Conservation (phyloP, 2,113 vertebrate species). For the Recurvirostra avosetta region DNA sequence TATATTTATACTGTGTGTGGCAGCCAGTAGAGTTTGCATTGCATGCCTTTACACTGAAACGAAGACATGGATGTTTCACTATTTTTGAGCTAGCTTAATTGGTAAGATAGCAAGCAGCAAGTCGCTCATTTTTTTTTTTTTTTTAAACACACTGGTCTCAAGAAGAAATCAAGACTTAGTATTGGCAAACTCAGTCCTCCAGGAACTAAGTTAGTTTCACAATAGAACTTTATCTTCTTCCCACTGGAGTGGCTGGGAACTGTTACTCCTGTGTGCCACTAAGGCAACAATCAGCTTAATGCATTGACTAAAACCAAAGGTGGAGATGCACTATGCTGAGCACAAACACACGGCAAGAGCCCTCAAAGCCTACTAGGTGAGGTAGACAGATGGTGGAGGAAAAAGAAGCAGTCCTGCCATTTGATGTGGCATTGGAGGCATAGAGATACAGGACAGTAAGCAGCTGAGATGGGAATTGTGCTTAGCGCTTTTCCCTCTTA, state of each 20-base stretch:
- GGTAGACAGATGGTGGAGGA: neutral
- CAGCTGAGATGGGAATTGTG: neutral
- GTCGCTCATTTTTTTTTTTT: neutral
- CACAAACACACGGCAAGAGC: neutral
- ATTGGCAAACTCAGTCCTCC: neutral
- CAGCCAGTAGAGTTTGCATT: neutral
- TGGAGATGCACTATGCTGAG: neutral
- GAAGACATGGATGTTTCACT: rapidly evolving
- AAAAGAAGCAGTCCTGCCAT: neutral
- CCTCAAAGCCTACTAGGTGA: neutral
- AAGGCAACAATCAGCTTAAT: neutral
- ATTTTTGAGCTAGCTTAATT: neutral
- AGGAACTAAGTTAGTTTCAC: neutral
- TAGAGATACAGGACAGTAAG: neutral
- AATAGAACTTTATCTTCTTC: neutral
- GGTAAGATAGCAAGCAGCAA: neutral
- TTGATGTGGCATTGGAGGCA: neutral
- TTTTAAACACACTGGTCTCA: neutral
- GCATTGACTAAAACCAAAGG: neutral
- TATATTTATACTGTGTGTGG: neutral
- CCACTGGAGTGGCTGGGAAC: neutral
- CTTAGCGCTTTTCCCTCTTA: neutral
- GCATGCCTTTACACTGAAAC: neutral
- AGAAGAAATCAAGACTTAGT: neutral
- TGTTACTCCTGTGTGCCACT: neutral